A percentile compares a stretch with the other conserved stretches of the same genome.
phyloP scores from a whole-genome alignment of 1,140 invertebrate species.

The Diplogasteroides magnus region DNA sequence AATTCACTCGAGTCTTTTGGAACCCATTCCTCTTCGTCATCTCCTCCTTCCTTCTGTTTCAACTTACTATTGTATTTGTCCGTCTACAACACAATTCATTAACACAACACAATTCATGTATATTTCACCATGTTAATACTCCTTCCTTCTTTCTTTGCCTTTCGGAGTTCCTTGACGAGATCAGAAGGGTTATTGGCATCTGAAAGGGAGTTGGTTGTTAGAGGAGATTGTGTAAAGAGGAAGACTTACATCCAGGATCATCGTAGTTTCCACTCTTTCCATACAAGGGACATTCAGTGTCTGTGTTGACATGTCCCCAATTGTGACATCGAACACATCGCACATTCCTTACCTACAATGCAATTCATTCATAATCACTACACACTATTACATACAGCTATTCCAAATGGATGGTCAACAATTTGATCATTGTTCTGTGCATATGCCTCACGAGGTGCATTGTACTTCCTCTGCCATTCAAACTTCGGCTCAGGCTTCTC shows the following conservation, averaged over 20 bases:
- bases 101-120: not conserved
- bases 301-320: conserved; percentile 99
- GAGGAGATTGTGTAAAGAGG: conserved; percentile 8
- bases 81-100: not conserved
- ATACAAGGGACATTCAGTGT: conserved; percentile 62
- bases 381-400: conserved; percentile 62
- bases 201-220: conserved; percentile 29
- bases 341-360: conserved; percentile 76
- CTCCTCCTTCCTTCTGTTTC: conserved; percentile 6
- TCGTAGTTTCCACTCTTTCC: conserved; percentile 54
- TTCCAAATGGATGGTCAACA: conserved; percentile 96
- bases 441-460: conserved; percentile 82
- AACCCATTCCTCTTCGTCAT: conserved; percentile 28
- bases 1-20: conserved; percentile 15
- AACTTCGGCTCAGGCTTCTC: conserved; percentile 83
- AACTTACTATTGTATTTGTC: not conserved
- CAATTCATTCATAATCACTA: not conserved
- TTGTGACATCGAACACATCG: conserved; percentile 97
- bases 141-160: conserved; percentile 22
- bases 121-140: not conserved
- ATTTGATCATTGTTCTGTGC: conserved; percentile 59
- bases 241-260: conserved; percentile 48
- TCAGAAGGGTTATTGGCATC: conserved; percentile 54
- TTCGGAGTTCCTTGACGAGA: conserved; percentile 40
- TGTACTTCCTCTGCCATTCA: conserved; percentile 98